A percentile compares a stretch with the other conserved stretches of the same genome.
These are phyloP conservation scores for Notocelia uddmanniana DNA, from an alignment of 2,888 invertebrate genomes.

Conservation along the genomic window DNA sequence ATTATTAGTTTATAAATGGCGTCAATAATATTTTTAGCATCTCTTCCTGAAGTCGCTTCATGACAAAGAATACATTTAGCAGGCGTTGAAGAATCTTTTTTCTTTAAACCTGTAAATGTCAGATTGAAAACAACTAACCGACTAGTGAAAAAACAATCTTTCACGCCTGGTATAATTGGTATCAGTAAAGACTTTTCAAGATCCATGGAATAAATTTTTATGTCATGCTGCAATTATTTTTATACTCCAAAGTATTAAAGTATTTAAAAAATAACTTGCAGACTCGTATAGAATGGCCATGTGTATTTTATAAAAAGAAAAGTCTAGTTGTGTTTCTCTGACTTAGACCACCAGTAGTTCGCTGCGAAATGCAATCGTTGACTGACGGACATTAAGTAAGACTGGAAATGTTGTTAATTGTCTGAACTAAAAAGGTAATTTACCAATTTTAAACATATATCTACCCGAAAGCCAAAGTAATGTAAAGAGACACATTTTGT, in stretches of 20 bases:
- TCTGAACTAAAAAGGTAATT: too few relatives aligned
- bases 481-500: too few relatives aligned
- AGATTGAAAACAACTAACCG: constrained; percentile 5
- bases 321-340: too few relatives aligned
- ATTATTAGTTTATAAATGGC: background rate
- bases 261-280: background rate
- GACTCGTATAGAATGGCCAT: background rate
- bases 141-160: constrained; percentile 8
- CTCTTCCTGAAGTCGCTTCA: constrained; percentile 7
- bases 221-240: background rate
- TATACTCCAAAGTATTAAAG: background rate
- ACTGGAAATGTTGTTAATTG: too few relatives aligned
- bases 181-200: background rate
- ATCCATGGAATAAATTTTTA: constrained; percentile 1
- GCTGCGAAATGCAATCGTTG: too few relatives aligned
- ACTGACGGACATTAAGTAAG: too few relatives aligned
- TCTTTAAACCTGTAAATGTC: constrained; percentile 2
- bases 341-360: too few relatives aligned
- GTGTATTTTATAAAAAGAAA: too few relatives aligned
- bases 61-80: constrained; percentile 8
- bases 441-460: too few relatives aligned
- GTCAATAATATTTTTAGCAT: background rate
- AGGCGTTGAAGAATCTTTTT: background rate
- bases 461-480: too few relatives aligned
- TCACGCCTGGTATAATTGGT: background rate